phyloP scores from a whole-genome alignment of 1,140 invertebrate genomes.

The Scaptomyza hsui region DNA sequence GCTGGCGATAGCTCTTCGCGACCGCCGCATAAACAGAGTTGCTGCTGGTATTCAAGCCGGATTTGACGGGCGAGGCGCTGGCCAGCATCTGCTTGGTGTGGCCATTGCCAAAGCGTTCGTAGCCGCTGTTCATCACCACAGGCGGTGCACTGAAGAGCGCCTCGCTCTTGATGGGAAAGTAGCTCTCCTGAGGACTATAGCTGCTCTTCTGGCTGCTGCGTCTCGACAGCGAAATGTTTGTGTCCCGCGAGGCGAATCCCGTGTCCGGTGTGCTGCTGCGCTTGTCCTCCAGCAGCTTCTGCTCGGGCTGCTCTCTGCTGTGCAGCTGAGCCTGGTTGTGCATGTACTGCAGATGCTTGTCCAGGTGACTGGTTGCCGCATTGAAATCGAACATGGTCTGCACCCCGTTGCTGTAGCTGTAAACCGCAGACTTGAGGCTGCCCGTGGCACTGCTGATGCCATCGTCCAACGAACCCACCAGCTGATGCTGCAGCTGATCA shows the following conservation, averaged over 20 bases:
- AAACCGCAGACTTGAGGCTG: conserved; percentile 77
- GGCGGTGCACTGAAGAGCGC: conserved; percentile 59
- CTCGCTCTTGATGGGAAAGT: conserved; percentile 73
- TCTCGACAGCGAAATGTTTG: conserved; percentile 78
- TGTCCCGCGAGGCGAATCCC: conserved; percentile 80
- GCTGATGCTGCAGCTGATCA: conserved; percentile 67
- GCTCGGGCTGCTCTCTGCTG: conserved; percentile 42
- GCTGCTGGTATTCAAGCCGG: conserved; percentile 60
- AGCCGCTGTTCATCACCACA: conserved; percentile 55
- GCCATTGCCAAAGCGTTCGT: conserved; percentile 65
- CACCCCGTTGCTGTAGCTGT: conserved; percentile 79
- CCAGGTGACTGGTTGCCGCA: conserved; percentile 78
- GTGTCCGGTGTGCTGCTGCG: conserved; percentile 82
- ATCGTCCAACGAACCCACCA: conserved; percentile 71
- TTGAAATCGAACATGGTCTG: conserved; percentile 83
- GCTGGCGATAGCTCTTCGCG: conserved; percentile 66
- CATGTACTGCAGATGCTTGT: conserved; percentile 81
- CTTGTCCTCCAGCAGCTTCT: conserved; percentile 69
- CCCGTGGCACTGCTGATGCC: conserved; percentile 80
- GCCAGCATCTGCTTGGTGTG: conserved; percentile 68
- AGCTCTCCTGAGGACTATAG: conserved; percentile 82
- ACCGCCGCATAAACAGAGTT: conserved; percentile 59
- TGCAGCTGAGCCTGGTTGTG: conserved; percentile 72
- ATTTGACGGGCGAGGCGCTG: conserved; percentile 75
- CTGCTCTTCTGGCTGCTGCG: conserved; percentile 83